Conservation (phyloP, 1,140 invertebrate species). For the Periplaneta americana region DNA sequence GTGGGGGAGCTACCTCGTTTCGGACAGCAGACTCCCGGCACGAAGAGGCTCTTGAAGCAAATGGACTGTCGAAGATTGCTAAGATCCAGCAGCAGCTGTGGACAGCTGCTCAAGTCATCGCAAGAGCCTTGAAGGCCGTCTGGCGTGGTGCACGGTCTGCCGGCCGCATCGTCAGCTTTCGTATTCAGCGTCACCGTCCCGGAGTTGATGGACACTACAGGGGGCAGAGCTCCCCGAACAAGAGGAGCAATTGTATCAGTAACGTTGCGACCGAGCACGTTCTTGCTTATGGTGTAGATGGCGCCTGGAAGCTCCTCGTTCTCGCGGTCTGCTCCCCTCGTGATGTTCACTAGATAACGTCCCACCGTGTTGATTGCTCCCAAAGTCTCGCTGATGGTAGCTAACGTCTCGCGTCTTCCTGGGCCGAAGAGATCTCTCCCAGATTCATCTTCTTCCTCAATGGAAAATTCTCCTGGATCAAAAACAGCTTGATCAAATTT, state of each 20-base stretch:
- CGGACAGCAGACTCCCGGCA: constrained; percentile 88
- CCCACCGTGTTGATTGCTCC: constrained; percentile 78
- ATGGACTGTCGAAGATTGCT: constrained; percentile 76
- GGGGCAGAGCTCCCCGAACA: constrained; percentile 60
- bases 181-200: constrained; percentile 23
- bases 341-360: constrained; percentile 76
- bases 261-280: constrained; percentile 71
- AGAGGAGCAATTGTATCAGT: constrained; percentile 70
- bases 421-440: constrained; percentile 22
- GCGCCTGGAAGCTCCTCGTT: constrained; percentile 54
- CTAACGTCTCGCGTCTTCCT: constrained; percentile 34
- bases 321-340: constrained; percentile 39
- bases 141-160: constrained; percentile 68
- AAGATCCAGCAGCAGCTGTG: constrained; percentile 77
- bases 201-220: constrained; percentile 37
- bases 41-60: constrained; percentile 87
- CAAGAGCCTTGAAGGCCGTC: constrained; percentile 73
- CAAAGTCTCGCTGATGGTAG: constrained; percentile 47
- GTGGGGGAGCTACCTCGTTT: constrained; percentile 20
- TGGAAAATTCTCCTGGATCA: too few relatives aligned
- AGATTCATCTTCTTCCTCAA: too few relatives aligned
- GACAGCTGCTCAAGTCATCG: constrained; percentile 83
- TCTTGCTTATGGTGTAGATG: constrained; percentile 73
- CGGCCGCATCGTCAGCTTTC: constrained; percentile 19
- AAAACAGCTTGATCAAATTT: too few relatives aligned